These are phyloP conservation scores for Exaiptasia diaphana DNA, from an alignment of 64 coral and sea anemone genomes.

Conservation along the genomic window DNA sequence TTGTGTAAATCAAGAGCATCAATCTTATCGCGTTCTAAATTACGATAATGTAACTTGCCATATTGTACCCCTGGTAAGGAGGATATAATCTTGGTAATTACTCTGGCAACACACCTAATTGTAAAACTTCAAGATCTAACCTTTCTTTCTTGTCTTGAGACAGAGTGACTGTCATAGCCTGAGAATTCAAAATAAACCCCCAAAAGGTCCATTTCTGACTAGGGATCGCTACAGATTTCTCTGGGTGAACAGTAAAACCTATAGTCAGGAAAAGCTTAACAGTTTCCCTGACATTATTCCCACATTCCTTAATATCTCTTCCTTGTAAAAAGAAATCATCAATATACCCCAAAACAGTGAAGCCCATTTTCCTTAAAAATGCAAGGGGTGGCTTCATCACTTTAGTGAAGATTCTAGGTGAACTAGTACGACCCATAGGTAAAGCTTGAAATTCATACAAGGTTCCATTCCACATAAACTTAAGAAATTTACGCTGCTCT, in stretches of 20 bases:
- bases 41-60: slow-evolving; percentile 47
- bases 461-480: slow-evolving; percentile 19
- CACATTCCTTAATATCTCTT: slow-evolving; percentile 26
- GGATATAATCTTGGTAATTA: slow-evolving; percentile 28
- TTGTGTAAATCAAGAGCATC: slow-evolving; percentile 1
- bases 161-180: background rate
- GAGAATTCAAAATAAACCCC: slow-evolving; percentile 29
- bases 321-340: slow-evolving; percentile 49
- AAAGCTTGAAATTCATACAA: slow-evolving; percentile 16
- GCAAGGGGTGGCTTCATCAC: background rate
- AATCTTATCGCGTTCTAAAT: slow-evolving; percentile 51
- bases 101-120: slow-evolving; percentile 3
- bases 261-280: slow-evolving; percentile 20
- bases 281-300: background rate
- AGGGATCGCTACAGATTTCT: slow-evolving; percentile 38
- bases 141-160: slow-evolving; percentile 13
- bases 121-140: background rate
- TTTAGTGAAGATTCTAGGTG: slow-evolving; percentile 20
- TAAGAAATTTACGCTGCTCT: slow-evolving; percentile 38
- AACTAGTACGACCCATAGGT: slow-evolving; percentile 33
- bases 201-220: slow-evolving; percentile 27
- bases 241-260: slow-evolving; percentile 38
- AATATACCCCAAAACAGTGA: slow-evolving; percentile 12
- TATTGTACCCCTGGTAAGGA: slow-evolving; percentile 41
- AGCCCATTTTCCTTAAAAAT: background rate